phyloP scores from a whole-genome alignment of 2,113 vertebrate genomes.

The Calonectris borealis region DNA sequence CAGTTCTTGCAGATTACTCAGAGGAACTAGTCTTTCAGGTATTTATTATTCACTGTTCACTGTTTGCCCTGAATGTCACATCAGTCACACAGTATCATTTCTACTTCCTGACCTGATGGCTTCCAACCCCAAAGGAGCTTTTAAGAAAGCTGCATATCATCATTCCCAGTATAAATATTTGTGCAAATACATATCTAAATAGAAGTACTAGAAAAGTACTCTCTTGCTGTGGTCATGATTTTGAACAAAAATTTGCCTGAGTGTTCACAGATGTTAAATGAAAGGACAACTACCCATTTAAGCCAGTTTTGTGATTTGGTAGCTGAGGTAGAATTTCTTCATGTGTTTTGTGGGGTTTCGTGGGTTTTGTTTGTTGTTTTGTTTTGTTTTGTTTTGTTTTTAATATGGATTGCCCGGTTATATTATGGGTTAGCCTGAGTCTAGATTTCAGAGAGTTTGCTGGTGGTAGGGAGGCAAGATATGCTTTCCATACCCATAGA shows the following conservation, averaged over 20 bases:
- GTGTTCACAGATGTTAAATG: neutral
- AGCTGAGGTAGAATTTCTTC: neutral
- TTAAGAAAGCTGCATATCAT: neutral
- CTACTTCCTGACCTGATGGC: neutral
- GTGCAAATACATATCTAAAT: neutral
- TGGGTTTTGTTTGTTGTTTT: neutral
- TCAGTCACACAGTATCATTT: neutral
- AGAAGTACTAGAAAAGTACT: neutral
- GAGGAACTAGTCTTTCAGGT: neutral
- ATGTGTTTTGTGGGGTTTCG: neutral
- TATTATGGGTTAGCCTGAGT: neutral
- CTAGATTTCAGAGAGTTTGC: neutral
- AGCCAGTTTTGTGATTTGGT: neutral
- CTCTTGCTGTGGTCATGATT: neutral
- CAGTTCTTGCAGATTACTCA: neutral
- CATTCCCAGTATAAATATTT: conserved; percentile 28
- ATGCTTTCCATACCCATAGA: fast-evolving
- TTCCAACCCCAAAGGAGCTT: neutral
- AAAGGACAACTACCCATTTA: neutral
- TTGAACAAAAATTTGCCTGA: neutral
- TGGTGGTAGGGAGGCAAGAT: neutral
- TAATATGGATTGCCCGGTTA: neutral
- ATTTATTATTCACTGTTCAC: neutral
- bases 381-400: neutral
- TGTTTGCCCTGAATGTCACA: neutral